Percentiles rank a stretch among this genome's conserved stretches.
Evolutionary conservation across 2,113 vertebrate genomes (phyloP).

Genomic region (Merops nubicus): DNA sequence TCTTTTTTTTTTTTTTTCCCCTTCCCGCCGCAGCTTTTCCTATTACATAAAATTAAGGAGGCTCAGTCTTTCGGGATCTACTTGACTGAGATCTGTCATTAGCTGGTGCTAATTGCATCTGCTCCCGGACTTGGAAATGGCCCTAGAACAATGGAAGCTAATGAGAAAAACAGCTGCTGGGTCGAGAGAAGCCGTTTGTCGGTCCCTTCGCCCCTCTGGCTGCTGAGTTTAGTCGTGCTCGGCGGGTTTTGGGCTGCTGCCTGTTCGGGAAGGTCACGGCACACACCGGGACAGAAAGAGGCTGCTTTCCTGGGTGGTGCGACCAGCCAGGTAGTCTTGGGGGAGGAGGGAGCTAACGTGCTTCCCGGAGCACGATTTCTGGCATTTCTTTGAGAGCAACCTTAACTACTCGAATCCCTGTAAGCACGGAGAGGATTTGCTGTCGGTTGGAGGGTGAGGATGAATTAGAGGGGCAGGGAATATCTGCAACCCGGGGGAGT

Average conservation of each 20-base stretch:
- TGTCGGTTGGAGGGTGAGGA: not conserved
- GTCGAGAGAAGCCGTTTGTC: not conserved
- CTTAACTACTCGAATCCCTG: not conserved
- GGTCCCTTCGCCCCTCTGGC: not conserved
- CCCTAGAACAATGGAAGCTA: not conserved
- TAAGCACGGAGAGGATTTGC: not conserved
- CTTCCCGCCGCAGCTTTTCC: not conserved
- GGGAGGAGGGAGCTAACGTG: not conserved
- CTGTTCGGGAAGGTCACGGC: constrained; percentile 39
- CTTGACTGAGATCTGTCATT: not conserved
- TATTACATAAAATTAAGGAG: constrained; percentile 6
- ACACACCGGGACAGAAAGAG: not conserved
- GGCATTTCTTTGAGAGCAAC: not conserved
- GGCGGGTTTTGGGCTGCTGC: not conserved
- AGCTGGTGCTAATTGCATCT: constrained; percentile 3
- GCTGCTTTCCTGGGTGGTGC: not conserved
- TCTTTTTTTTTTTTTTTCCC: not conserved
- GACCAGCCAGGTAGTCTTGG: not conserved
- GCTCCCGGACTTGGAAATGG: not conserved
- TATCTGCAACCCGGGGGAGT: not conserved
- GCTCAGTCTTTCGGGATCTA: not conserved
- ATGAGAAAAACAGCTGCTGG: constrained; percentile 24
- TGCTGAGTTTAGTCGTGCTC: not conserved
- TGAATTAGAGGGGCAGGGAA: not conserved
- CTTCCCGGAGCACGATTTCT: not conserved